phyloP scores from a whole-genome alignment of 2,888 invertebrate species.

The Mesorhabditis belari region DNA sequence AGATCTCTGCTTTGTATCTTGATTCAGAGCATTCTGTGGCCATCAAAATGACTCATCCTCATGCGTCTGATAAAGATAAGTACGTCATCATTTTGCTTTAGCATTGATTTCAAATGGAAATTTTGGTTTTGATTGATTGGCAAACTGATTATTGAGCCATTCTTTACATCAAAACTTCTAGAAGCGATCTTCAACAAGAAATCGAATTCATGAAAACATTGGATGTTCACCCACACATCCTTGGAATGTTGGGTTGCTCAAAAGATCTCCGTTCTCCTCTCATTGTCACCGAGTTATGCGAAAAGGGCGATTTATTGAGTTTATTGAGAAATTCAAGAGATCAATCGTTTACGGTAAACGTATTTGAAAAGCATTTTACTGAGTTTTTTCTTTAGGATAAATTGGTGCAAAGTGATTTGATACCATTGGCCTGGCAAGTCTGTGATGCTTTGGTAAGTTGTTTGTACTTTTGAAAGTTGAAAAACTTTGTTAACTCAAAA shows the following conservation, averaged over 20 bases:
- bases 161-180: no score
- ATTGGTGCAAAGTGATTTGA: neutral
- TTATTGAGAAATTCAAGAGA: neutral
- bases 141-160: no score
- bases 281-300: neutral
- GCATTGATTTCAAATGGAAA: neutral
- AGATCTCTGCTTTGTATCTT: neutral
- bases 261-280: neutral
- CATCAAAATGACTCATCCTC: neutral
- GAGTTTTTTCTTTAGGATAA: neutral
- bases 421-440: neutral
- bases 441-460: neutral
- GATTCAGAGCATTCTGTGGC: neutral
- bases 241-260: neutral
- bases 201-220: neutral
- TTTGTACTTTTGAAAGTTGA: neutral
- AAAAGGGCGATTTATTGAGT: neutral
- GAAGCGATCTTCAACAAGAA: neutral
- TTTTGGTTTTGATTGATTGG: neutral
- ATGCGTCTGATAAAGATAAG: neutral
- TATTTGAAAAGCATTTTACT: neutral
- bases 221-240: neutral
- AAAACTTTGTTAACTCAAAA: neutral
- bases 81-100: neutral
- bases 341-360: neutral